phyloP scores from a whole-genome alignment of 2,113 vertebrate species.

The Neolamprologus hecqui region DNA sequence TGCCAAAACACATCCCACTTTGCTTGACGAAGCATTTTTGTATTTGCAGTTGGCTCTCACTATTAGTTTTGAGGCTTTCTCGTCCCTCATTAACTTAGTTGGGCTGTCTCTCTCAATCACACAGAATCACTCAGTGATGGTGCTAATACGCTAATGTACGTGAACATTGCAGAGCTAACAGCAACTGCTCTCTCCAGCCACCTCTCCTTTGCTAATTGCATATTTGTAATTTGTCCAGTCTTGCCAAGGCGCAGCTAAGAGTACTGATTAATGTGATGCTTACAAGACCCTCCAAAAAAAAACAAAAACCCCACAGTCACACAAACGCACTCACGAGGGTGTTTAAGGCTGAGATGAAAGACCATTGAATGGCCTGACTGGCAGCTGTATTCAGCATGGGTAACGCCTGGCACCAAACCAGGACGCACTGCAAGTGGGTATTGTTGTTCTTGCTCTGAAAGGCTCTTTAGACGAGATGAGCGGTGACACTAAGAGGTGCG shows the following conservation, averaged over 20 bases:
- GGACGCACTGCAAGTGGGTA: neutral
- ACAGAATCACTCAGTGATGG: neutral
- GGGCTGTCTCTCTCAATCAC: neutral
- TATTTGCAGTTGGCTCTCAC: neutral
- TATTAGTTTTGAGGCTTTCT: neutral
- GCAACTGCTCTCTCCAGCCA: neutral
- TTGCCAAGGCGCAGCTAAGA: neutral
- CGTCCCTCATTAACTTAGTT: neutral
- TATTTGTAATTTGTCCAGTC: neutral
- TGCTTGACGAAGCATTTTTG: neutral
- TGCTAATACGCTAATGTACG: neutral
- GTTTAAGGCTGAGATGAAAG: conserved; percentile 12
- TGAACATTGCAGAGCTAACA: neutral
- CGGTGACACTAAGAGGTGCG: conserved; percentile 6
- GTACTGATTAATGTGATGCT: conserved; percentile 12
- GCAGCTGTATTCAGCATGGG: conserved; percentile 34
- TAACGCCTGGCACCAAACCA: conserved; percentile 30
- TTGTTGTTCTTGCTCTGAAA: conserved; percentile 25
- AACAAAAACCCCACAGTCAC: neutral
- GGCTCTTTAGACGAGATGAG: conserved; percentile 21
- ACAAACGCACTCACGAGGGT: neutral
- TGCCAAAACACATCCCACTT: neutral
- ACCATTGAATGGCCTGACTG: conserved; percentile 43
- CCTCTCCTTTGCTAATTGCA: neutral
- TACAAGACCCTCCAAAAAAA: neutral